Base-by-base conservation (phyloP, 1,140 invertebrate genomes). In the Liolophura sinensis region DNA sequence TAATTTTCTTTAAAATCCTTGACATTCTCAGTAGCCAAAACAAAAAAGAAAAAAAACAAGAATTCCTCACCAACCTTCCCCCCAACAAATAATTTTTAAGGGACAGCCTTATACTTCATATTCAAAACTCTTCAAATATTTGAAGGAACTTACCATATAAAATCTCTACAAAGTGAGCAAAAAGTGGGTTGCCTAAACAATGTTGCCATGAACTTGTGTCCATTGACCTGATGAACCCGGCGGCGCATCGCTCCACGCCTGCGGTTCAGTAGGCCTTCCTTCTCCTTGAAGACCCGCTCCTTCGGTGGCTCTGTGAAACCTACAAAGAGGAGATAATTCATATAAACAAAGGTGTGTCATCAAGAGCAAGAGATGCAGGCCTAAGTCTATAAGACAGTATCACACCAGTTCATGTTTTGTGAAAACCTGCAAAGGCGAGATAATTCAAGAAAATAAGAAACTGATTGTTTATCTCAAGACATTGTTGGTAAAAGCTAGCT, bases 191-290 rank as follows among this genome's bases (percentile, higher is more conserved):
- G 98, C 59, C 95, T 90, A 69, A 99, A 90, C 85, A 97, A 98
- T 62, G 97, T 98, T 62, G 97, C 97, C 97, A 99, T 99, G 86
- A 99, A 99, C 87, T 99, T 99, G 88, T 99, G 97, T 59, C 95
- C 96, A 86, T 98, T 97, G 72, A 98, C 92, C 73, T 87, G 96
- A 86, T 98, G 96, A 64, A 98, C 93, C 68, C 95, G 88, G 56
- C 96, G 88, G 64, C 95, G 89, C 92, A 98, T 96, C 62, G 96
- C 96, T 69, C 95, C 95, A 58, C 96, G 90, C 56, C 96, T 89
- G 69, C 93, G 88, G 85, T 95, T 94, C 85, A 97, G 93, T 56
- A 93, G 92, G 18, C 84, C 85, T 78, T 96, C 93, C 64, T 95
- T 90, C 86, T 99, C 97, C 66, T 78, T 80, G 72, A 84, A 84